A percentile compares a stretch with the other conserved stretches of the same genome.
Conservation (phyloP, 2,888 invertebrate species). For the Autographa gamma region DNA sequence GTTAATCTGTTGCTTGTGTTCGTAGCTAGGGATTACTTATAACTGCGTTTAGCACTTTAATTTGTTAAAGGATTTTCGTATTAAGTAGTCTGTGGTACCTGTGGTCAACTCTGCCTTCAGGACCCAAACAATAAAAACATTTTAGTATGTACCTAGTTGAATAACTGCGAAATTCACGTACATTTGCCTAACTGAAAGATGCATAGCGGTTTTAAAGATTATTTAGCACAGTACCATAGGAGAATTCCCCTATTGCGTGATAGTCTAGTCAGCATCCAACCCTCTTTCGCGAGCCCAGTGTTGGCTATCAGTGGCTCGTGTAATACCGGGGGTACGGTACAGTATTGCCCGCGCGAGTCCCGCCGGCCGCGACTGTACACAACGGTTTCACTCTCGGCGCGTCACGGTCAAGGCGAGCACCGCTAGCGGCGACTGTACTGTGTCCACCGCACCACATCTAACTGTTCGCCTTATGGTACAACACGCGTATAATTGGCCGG, state of each 20-base stretch:
- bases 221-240: background rate
- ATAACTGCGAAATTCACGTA: no score
- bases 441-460: constrained; percentile 31
- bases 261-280: background rate
- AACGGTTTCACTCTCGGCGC: constrained; percentile 63
- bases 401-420: constrained; percentile 71
- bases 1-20: constrained; percentile 26
- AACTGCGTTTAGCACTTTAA: constrained; percentile 18
- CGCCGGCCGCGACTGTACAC: constrained; percentile 23
- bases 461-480: constrained; percentile 21
- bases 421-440: constrained; percentile 44
- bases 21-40: constrained; percentile 19
- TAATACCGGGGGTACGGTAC: constrained; percentile 32
- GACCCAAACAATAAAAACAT: background rate
- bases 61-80: background rate
- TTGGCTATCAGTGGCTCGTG: constrained; percentile 14
- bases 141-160: no score
- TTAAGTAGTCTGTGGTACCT: background rate
- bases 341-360: constrained; percentile 23
- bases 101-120: background rate
- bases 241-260: background rate
- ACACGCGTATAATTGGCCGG: background rate
- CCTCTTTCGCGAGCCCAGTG: background rate
- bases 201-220: background rate
- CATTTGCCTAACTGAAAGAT: background rate